phyloP scores from a whole-genome alignment of 2,888 invertebrate species.

The Taenaris catops region DNA sequence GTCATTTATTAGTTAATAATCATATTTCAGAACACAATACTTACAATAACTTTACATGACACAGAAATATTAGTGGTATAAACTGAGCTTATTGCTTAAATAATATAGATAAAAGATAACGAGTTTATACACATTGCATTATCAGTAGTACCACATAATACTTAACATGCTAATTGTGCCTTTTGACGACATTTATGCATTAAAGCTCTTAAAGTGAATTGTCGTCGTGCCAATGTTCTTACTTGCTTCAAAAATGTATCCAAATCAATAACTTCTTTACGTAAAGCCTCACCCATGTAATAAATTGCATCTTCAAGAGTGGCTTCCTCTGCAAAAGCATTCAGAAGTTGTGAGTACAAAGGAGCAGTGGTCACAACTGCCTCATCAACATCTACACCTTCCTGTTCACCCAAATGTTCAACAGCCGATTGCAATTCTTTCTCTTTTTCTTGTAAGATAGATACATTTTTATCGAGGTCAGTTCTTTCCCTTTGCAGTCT shows the following conservation, averaged over 20 bases:
- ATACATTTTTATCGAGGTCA: conserved; percentile 91
- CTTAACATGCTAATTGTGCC: conserved; percentile 89
- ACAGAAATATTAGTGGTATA: background rate
- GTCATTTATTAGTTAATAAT: too few species aligned
- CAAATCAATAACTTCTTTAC: conserved; percentile 95
- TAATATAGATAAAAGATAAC: too few species aligned
- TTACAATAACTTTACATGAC: background rate
- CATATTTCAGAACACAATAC: background rate
- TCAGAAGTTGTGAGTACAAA: conserved; percentile 96
- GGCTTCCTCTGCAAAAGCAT: conserved; percentile 98
- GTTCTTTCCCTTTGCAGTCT: conserved; percentile 88
- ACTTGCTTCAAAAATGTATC: conserved; percentile 98
- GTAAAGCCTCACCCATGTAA: conserved; percentile 96
- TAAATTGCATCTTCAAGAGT: conserved; percentile 99
- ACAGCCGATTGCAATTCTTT: conserved; percentile 91
- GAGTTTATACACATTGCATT: too few species aligned
- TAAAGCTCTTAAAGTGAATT: conserved; percentile 96
- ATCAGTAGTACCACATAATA: too few species aligned
- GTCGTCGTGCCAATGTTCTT: conserved; percentile 94
- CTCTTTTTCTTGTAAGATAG: conserved; percentile 91
- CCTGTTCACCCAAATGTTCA: conserved; percentile 86
- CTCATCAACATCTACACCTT: conserved; percentile 95
- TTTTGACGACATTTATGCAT: conserved; percentile 98
- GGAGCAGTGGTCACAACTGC: conserved; percentile 98
- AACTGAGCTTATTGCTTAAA: too few species aligned